Evolutionary conservation across 2,888 invertebrate genomes (phyloP), one percentile per base, ranked within the genome.

Genomic region (Drosophila meridiana): DNA sequence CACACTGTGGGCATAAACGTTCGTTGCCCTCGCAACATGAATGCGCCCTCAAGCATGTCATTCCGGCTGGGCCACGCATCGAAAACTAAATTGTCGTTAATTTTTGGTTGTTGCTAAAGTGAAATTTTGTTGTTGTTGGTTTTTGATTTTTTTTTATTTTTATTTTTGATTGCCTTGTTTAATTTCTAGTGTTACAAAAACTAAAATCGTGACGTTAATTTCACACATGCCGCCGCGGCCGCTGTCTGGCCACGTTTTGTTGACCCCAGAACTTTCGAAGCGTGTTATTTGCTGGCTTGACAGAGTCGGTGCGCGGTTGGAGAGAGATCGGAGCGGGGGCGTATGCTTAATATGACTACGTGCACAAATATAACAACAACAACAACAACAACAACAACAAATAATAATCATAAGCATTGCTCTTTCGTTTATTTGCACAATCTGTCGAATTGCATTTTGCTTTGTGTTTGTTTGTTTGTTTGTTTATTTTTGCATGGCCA

Each of bases 21-120:
- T 11, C 80, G 76, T 77, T 89, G 90, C 73, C 87, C 84, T 85
- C 62, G 65, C 76, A 75, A 76, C 90, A 84, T 76, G 80, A 89
- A 90, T 87, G 89, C 78, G 90, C 89, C 85, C 85, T 87, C 90
- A 87, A 90, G 89, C 86, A 88, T 90, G 75, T 68, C 82, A 80
- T 55, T 62, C 58, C 42, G 67, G 60, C 57, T 50, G 30, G 55
- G 61, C 71, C 45, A 58, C 34, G 26, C 48, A 36, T 57, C 68
- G 67, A 58, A 74, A 78, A 67, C 71, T 78, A 32, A 85, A 83
- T 85, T 87, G 87, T 87, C 87, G 70, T 83, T 85, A 76, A 83
- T 80, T 76, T 80, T 69, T 74, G 78, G 71, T 75, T 81, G 53
- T 69, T 62, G 70, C 73, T 73, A 83, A 87, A 85, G 87, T 85